These are phyloP conservation scores for Hymenochirus boettgeri DNA, from an alignment of 2,113 vertebrate genomes.

Conservation along the genomic window DNA sequence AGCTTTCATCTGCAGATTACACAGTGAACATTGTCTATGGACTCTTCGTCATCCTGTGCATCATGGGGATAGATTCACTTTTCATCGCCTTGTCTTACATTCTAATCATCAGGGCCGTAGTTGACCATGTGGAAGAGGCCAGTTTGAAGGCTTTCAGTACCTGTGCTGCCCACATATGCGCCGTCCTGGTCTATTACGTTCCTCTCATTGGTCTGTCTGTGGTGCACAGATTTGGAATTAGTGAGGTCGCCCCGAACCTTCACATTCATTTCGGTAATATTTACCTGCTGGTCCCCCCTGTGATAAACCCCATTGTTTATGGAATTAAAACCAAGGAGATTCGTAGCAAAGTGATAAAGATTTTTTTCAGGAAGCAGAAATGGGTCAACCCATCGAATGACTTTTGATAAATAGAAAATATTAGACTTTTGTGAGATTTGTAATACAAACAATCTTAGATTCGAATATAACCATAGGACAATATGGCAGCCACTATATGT, in stretches of 20 bases:
- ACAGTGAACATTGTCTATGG: conserved; percentile 42
- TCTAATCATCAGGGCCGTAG: conserved; percentile 38
- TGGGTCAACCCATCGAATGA: too few relatives aligned
- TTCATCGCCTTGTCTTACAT: conserved; percentile 42
- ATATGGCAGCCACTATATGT: too few relatives aligned
- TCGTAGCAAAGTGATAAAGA: conserved; percentile 32
- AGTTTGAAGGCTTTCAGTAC: conserved; percentile 45
- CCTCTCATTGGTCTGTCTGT: conserved; percentile 48
- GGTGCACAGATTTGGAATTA: conserved; percentile 43
- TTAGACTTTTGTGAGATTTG: too few relatives aligned
- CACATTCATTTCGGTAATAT: conserved; percentile 47
- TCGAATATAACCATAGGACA: too few relatives aligned
- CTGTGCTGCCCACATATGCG: conserved; percentile 47
- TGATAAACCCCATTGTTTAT: conserved; percentile 53
- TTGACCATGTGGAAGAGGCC: conserved; percentile 39
- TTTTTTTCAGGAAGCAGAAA: too few relatives aligned
- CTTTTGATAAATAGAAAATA: too few relatives aligned
- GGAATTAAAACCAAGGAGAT: conserved; percentile 49
- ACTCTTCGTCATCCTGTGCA: conserved; percentile 35
- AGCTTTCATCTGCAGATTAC: conserved; percentile 39
- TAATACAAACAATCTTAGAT: too few relatives aligned
- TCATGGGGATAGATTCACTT: conserved; percentile 40
- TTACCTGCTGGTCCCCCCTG: conserved; percentile 42
- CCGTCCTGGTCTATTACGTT: conserved; percentile 46
- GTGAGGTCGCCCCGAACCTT: conserved; percentile 36